Evolutionary conservation across 2,888 invertebrate species (phyloP).

Genomic region (Acheta domesticus): DNA sequence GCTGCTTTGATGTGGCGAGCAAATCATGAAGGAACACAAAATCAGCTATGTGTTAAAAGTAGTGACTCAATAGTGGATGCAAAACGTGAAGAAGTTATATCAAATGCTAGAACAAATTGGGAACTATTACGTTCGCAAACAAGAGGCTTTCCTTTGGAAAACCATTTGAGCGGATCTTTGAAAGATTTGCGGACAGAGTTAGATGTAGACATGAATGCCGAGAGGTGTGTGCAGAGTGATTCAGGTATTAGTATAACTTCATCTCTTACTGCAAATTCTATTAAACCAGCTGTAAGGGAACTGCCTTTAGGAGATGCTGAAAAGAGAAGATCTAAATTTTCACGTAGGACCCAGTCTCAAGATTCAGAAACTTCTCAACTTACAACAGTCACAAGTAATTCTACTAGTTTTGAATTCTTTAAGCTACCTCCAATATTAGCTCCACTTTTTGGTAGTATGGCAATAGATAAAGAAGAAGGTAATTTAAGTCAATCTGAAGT

Average conservation of each 20-base stretch:
- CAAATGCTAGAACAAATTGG: constrained; percentile 84
- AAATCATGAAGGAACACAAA: constrained; percentile 71
- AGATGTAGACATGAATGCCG: constrained; percentile 26
- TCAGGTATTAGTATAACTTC: constrained; percentile 35
- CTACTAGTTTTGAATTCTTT: constrained; percentile 54
- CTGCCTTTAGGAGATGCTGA: constrained; percentile 24
- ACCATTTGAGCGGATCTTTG: constrained; percentile 27
- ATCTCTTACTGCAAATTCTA: constrained; percentile 24
- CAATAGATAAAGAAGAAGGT: constrained; percentile 39
- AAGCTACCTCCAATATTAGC: constrained; percentile 68
- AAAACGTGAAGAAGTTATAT: constrained; percentile 76
- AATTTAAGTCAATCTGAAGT: constrained; percentile 33
- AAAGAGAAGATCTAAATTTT: constrained; percentile 48
- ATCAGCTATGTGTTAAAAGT: constrained; percentile 59
- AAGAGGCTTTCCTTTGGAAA: constrained; percentile 41
- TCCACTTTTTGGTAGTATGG: constrained; percentile 51
- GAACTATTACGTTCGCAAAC: constrained; percentile 70
- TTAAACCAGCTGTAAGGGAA: constrained; percentile 3
- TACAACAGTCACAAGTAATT: constrained; percentile 26
- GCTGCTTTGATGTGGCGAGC: constrained; percentile 77
- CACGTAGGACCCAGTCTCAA: constrained; percentile 57
- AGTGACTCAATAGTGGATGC: constrained; percentile 57
- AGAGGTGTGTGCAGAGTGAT: constrained; percentile 36
- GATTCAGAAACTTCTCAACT: constrained; percentile 58
- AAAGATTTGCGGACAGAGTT: constrained; percentile 30